Percentiles rank a stretch among this genome's conserved stretches.
phyloP scores from a whole-genome alignment of 2,113 vertebrate species.

The Aegotheles bennettii region DNA sequence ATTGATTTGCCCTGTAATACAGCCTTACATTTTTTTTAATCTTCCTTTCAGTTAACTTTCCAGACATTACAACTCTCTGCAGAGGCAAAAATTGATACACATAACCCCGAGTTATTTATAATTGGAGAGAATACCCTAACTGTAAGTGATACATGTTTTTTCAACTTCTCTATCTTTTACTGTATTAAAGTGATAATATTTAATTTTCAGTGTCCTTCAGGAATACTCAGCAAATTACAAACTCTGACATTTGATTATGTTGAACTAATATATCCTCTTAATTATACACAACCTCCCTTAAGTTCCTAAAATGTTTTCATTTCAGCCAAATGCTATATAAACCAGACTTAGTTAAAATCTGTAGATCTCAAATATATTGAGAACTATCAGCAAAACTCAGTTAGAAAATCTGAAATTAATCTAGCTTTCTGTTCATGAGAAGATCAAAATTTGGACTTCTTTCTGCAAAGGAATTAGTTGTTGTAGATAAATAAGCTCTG shows the following conservation, averaged over 20 bases:
- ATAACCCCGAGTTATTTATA: conserved; percentile 79
- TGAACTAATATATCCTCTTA: neutral
- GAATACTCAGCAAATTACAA: neutral
- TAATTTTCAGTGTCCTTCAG: neutral
- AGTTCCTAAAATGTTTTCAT: neutral
- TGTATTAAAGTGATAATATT: neutral
- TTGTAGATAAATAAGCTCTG: neutral
- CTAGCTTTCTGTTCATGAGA: neutral
- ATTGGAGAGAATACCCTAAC: conserved; percentile 74
- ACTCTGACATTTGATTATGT: neutral
- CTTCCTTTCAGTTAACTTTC: conserved; percentile 78
- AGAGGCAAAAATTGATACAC: conserved; percentile 74
- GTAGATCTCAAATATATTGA: neutral
- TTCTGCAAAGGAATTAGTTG: neutral
- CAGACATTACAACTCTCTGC: conserved; percentile 78
- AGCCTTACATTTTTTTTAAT: neutral
- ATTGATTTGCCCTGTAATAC: neutral
- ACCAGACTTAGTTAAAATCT: neutral
- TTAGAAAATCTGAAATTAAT: neutral
- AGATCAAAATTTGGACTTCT: neutral
- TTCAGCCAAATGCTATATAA: neutral
- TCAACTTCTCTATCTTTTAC: neutral
- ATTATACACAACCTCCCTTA: neutral
- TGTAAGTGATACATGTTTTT: conserved; percentile 74
- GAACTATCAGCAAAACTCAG: neutral